Base-by-base conservation (phyloP, 2,888 invertebrate species). In the Creontiades dilutus region DNA sequence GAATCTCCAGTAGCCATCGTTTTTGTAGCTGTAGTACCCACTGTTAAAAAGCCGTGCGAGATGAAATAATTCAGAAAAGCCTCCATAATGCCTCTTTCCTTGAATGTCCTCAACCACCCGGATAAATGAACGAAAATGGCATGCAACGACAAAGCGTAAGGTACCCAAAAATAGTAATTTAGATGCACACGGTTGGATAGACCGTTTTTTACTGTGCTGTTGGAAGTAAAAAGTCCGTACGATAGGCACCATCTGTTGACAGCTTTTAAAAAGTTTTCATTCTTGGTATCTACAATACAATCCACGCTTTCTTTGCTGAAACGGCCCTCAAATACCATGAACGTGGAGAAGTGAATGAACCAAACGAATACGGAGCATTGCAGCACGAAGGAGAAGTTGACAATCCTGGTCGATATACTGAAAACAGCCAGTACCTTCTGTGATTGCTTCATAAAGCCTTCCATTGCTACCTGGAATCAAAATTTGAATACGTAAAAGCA, bases 101-200 rank as follows among this genome's bases (percentile, higher is more conserved):
- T 78, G n/a, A 16, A 47, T 47, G 37, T 19, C 78, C 78, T 37
- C 14, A 78, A 1, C 78, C 78, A 78, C 11, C 78, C 78, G n/a
- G 78, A 78, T 16, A 47, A n/a, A 46, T 78, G 78, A 16, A 78
- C 46, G 7, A 78, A 9, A 1, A 78, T 16, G 9, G 78, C 78
- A 19, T 78, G 78, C 0, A 78, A 0, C n/a, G 47, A 16, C n/a
- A 78, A 7, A 16, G 37, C 28, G 78, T 78, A 78, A 14, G 78
- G 78, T 9, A 47, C 7, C 78, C 78, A 78, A 47, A 78, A 78
- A 78, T 78, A 78, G 16, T 78, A 78, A 19, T 78, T 46, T 11
- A 46, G 14, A 12, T 23, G 68, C 68, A 12, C 27, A 19, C 19
- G 68, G 9, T 9, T 68, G 28, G 37, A n/a, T 14, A 0, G 37